phyloP scores from a whole-genome alignment of 2,888 invertebrate genomes.

The Bugula neritina region DNA sequence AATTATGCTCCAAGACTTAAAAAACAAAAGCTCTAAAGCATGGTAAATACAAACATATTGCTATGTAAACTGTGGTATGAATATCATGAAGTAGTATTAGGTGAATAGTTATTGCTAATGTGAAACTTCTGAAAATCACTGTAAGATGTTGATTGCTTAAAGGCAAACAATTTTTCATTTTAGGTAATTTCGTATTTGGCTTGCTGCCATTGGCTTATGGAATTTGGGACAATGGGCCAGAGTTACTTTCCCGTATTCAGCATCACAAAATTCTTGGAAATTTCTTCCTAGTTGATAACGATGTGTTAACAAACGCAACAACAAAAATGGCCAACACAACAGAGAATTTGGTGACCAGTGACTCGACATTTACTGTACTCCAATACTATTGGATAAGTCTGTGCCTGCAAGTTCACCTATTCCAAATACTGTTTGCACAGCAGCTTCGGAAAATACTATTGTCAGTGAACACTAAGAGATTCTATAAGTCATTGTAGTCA shows the following conservation, averaged over 20 bases:
- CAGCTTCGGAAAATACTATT: neutral
- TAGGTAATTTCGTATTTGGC: neutral
- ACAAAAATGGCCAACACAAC: neutral
- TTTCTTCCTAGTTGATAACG: neutral
- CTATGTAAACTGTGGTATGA: too few species aligned
- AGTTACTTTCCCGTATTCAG: neutral
- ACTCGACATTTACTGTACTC: neutral
- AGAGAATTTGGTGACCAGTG: neutral
- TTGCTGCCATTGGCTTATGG: neutral
- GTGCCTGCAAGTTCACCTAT: constrained; percentile 2
- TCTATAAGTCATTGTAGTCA: too few species aligned
- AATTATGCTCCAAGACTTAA: too few species aligned
- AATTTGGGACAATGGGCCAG: neutral
- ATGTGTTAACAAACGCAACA: too few species aligned
- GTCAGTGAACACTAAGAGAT: neutral
- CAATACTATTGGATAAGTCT: constrained; percentile 25
- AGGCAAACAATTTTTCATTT: too few species aligned
- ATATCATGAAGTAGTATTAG: too few species aligned
- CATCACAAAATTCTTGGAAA: neutral
- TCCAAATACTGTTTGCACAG: constrained; percentile 13
- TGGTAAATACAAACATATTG: too few species aligned
- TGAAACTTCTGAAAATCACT: too few species aligned
- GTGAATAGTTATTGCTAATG: too few species aligned
- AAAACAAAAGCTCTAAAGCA: too few species aligned
- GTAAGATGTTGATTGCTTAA: too few species aligned